These are phyloP conservation scores for Plutella xylostella DNA, from an alignment of 2,888 invertebrate species.

Conservation along the genomic window DNA sequence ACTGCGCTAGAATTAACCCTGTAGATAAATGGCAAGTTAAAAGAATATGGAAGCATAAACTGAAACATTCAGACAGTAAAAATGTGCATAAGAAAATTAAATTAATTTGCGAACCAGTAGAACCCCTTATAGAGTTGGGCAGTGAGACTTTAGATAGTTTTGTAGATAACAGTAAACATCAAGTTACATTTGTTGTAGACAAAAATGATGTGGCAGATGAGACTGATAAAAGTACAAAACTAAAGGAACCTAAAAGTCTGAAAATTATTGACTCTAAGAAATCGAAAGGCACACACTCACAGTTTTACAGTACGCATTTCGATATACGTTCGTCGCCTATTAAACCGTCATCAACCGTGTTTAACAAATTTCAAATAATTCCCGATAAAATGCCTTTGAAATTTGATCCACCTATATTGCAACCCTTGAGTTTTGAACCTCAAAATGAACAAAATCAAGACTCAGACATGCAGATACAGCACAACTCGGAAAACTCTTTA, in stretches of 20 bases:
- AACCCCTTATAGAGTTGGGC: constrained; percentile 33
- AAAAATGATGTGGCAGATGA: background rate
- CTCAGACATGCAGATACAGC: background rate
- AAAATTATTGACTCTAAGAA: background rate
- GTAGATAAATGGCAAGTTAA: constrained; percentile 48
- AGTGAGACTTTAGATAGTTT: constrained; percentile 23
- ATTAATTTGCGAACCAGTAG: constrained; percentile 32
- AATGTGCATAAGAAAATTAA: constrained; percentile 39
- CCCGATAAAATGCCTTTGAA: constrained; percentile 42
- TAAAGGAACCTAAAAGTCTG: background rate
- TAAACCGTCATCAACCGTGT: constrained; percentile 50
- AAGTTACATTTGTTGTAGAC: background rate
- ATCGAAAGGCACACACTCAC: constrained; percentile 23
- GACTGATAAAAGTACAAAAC: background rate
- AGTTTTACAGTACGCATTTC: constrained; percentile 57
- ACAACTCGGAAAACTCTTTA: constrained; percentile 1
- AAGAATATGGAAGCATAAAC: constrained; percentile 42
- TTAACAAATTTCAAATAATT: constrained; percentile 53
- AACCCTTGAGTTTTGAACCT: constrained; percentile 34
- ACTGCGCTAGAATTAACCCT: constrained; percentile 45
- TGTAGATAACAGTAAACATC: background rate
- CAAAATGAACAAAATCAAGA: background rate
- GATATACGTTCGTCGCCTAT: constrained; percentile 60
- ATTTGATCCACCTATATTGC: constrained; percentile 43
- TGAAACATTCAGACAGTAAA: constrained; percentile 26